A percentile compares a stretch with the other conserved stretches of the same genome.
These are phyloP conservation scores for Lepus oiostolus DNA, from an alignment of 2,797 vertebrate genomes.

Conservation along the genomic window DNA sequence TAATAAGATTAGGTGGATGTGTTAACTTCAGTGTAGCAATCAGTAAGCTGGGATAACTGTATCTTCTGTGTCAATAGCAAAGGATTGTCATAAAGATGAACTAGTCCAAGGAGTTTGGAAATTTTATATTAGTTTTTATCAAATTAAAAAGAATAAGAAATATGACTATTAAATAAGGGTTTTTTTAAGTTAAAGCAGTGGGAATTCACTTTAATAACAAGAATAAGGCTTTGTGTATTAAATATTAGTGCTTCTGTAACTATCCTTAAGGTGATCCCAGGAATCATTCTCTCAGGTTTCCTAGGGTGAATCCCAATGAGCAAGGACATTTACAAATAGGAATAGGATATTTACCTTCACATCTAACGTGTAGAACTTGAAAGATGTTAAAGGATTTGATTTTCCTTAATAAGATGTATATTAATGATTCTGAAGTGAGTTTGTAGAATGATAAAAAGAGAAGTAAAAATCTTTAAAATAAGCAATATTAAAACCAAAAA, in stretches of 20 bases:
- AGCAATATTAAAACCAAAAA: slow-evolving; percentile 49
- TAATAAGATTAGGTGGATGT: not conserved
- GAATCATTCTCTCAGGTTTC: slow-evolving; percentile 59
- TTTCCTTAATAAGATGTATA: slow-evolving; percentile 46
- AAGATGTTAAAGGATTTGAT: slow-evolving; percentile 44
- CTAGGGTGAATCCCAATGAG: not conserved
- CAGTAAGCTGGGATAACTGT: not conserved
- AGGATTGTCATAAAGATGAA: not conserved
- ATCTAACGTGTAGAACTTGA: slow-evolving; percentile 29
- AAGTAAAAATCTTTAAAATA: slow-evolving; percentile 63
- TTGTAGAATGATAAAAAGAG: slow-evolving; percentile 58
- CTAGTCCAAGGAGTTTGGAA: not conserved
- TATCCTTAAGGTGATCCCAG: slow-evolving; percentile 39
- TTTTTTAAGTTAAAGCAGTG: slow-evolving; percentile 54
- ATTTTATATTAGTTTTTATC: not conserved
- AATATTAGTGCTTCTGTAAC: slow-evolving; percentile 55
- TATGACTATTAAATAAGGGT: slow-evolving; percentile 62
- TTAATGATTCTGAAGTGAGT: slow-evolving; percentile 27
- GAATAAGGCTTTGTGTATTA: slow-evolving; percentile 74
- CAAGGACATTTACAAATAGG: not conserved
- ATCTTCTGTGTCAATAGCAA: not conserved
- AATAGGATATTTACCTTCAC: slow-evolving; percentile 2
- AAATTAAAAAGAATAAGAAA: slow-evolving; percentile 5
- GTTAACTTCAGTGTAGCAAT: not conserved
- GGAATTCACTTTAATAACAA: slow-evolving; percentile 51